These are phyloP conservation scores for Antheraea pernyi DNA, from an alignment of 1,140 invertebrate species.

Conservation along the genomic window DNA sequence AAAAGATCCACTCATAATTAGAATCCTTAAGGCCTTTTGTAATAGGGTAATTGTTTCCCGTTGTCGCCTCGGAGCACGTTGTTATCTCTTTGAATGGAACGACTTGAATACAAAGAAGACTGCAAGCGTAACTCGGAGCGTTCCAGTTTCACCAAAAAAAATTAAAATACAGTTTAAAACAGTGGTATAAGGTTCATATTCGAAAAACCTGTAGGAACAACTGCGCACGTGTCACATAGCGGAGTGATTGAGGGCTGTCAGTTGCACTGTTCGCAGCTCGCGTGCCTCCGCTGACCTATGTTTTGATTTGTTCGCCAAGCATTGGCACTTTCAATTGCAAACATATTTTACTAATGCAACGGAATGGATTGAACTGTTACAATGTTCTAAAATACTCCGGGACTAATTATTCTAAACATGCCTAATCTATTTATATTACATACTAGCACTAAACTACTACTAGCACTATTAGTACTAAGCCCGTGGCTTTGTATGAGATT, in stretches of 20 bases:
- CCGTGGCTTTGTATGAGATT: too few species aligned
- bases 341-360: slow-evolving; percentile 39
- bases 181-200: slow-evolving; percentile 32
- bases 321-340: slow-evolving; percentile 58
- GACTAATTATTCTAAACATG: too few species aligned
- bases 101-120: slow-evolving; percentile 51
- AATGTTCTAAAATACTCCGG: too few species aligned
- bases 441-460: too few species aligned
- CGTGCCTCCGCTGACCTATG: slow-evolving; percentile 51
- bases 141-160: slow-evolving; percentile 33
- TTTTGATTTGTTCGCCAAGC: slow-evolving; percentile 51
- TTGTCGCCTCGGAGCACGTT: slow-evolving; percentile 48
- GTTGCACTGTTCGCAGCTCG: slow-evolving; percentile 35
- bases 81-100: slow-evolving; percentile 57
- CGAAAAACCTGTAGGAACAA: slow-evolving; percentile 10
- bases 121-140: slow-evolving; percentile 37
- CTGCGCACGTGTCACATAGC: slow-evolving; percentile 29
- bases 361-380: slow-evolving; percentile 8
- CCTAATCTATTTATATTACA: too few species aligned
- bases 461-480: too few species aligned
- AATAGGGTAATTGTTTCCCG: slow-evolving; percentile 65
- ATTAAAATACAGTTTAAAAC: slow-evolving; percentile 38
- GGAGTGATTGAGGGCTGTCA: slow-evolving; percentile 57
- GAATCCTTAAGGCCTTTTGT: slow-evolving; percentile 61
- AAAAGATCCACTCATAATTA: slow-evolving; percentile 60